These are phyloP conservation scores for Myiopsitta monachus DNA, from an alignment of 2,113 vertebrate species.

Conservation along the genomic window DNA sequence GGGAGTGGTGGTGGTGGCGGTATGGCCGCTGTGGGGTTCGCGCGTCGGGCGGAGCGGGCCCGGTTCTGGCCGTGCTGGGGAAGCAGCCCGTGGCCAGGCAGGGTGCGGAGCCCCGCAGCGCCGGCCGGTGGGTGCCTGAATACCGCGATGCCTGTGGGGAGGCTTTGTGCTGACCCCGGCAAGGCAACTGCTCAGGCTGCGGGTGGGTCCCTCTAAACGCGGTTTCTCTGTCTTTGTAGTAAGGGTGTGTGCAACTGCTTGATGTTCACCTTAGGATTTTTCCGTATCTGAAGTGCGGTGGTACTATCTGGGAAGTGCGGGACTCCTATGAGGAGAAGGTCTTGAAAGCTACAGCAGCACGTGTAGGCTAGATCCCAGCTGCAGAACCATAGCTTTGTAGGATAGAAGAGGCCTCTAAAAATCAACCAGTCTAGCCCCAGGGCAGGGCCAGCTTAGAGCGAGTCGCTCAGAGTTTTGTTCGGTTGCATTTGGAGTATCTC, in stretches of 20 bases:
- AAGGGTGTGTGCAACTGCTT: rapidly evolving
- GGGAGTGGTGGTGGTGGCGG: background rate
- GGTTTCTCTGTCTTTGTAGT: rapidly evolving
- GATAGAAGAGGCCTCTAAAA: background rate
- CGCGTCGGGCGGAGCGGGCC: too few relatives aligned
- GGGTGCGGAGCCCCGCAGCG: background rate
- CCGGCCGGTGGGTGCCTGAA: background rate
- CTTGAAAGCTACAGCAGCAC: background rate
- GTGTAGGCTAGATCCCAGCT: background rate
- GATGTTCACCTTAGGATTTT: background rate
- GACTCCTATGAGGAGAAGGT: background rate
- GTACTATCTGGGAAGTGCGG: background rate
- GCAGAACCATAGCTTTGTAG: background rate
- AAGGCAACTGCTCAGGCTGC: background rate
- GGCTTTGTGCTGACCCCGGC: background rate
- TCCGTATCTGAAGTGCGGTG: rapidly evolving
- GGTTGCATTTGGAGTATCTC: background rate
- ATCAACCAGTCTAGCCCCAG: rapidly evolving
- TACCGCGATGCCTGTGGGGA: rapidly evolving
- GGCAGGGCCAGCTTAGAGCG: background rate
- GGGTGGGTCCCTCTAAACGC: rapidly evolving
- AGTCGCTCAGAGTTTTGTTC: background rate
- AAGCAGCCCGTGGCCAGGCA: background rate
- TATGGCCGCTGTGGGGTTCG: too few relatives aligned
- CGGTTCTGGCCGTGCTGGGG: background rate